Evolutionary conservation across 2,888 invertebrate genomes (phyloP).

Genomic region (Lasius fuliginosus): DNA sequence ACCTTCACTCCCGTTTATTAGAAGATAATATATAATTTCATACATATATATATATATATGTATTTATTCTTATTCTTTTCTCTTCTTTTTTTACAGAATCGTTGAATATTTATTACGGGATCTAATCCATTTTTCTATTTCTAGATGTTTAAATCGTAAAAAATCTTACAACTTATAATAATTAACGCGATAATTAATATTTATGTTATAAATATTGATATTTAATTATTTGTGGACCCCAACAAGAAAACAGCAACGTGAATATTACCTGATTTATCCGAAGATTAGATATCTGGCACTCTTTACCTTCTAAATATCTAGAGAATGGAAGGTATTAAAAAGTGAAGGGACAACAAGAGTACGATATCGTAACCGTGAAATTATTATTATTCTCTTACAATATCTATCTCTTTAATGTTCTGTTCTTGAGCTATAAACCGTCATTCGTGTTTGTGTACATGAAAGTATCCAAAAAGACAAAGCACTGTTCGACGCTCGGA

Average conservation of each 20-base stretch:
- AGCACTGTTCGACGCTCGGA: constrained; percentile 69
- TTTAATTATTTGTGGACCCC: neutral
- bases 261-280: neutral
- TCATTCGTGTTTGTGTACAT: constrained; percentile 76
- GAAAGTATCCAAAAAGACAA: constrained; percentile 75
- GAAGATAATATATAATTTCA: neutral
- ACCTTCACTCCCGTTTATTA: neutral
- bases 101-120: neutral
- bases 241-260: neutral
- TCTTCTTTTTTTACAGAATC: neutral
- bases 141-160: neutral
- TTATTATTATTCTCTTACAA: constrained; percentile 78
- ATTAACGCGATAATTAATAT: neutral
- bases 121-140: neutral
- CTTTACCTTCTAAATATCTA: neutral
- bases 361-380: constrained; percentile 76
- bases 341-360: constrained; percentile 39
- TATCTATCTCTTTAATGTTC: constrained; percentile 76
- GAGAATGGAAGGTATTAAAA: neutral
- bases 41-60: neutral
- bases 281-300: neutral
- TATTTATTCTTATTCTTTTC: neutral
- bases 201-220: neutral
- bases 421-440: constrained; percentile 73
- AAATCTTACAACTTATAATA: neutral